Conservation (phyloP, 2,797 vertebrate species). For the Bradypodion ventrale region DNA sequence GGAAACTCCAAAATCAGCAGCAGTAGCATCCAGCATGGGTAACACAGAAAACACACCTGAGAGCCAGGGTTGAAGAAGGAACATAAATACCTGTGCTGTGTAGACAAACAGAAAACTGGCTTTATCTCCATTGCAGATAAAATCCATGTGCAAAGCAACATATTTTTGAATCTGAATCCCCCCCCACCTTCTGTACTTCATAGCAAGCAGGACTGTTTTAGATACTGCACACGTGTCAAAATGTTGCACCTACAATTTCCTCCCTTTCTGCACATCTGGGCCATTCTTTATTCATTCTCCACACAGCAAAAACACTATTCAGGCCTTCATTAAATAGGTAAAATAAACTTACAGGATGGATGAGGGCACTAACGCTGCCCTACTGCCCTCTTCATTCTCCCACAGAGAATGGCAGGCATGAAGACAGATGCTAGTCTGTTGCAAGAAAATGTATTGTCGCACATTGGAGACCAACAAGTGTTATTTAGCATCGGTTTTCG, state of each 20-base stretch:
- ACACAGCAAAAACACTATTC: too few species aligned
- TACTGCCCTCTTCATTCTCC: too few species aligned
- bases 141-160: not conserved
- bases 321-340: too few species aligned
- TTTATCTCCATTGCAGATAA: not conserved
- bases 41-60: not conserved
- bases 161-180: not conserved
- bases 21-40: not conserved
- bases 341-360: too few species aligned
- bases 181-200: not conserved
- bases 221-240: not conserved
- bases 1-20: not conserved
- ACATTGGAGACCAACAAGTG: too few species aligned
- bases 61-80: not conserved
- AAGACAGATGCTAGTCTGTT: too few species aligned
- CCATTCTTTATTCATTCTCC: not conserved
- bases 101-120: not conserved
- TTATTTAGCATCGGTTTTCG: too few species aligned
- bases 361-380: too few species aligned
- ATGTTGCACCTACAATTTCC: too few species aligned
- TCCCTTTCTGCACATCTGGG: not conserved
- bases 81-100: too few species aligned
- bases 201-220: not conserved
- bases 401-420: too few species aligned
- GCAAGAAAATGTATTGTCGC: too few species aligned